Evolutionary conservation across 2,888 invertebrate genomes (phyloP), one percentile per base, ranked within the genome.

Genomic region (Anodontia alba): DNA sequence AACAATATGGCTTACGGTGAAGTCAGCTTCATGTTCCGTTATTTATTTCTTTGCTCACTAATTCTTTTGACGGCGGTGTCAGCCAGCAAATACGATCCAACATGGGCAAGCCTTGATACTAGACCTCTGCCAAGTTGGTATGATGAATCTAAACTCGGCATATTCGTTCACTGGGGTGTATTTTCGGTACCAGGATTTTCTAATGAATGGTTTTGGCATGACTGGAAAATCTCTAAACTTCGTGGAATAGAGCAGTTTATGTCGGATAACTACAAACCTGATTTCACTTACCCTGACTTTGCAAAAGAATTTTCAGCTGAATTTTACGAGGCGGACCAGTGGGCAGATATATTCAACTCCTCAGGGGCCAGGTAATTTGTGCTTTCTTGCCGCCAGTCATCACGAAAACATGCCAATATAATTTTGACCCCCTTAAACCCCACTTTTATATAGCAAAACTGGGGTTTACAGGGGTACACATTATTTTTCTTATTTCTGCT

Each of bases 151-250:
- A 99, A 99, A 95, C 95, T 98, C 84, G 98, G 98, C 1, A 98
- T 99, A 89, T 98, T 99, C 92, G 95, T 99, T 57, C 98, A 98
- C 92, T 98, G 98, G 98, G 98, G 98, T 0, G 97, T 98, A 0
- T 99, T 97, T 92, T 96, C 97, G 0, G 98, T 98, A 20, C 98
- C 98, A 0, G 97, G 97, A 92, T 97, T 96, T 94, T 96, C 96
- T 0, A 96, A 96, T 0, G 93, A 92, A 72, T 94, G 93, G 94
- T 93, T 94, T 81, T 94, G 94, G 94, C 88, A 79, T 73, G 66
- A 73, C 38, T 54, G 57, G 57, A 36, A 26, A 38, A 17, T 2
- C 1, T 5, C 38, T 10, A 74, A 75, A 69, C 49, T 75, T 5
- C 83, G 79, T 26, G 83, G 80, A 31, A 74, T 91, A 73, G 91